These are phyloP conservation scores for Dinoponera quadriceps DNA, from an alignment of 1,140 invertebrate genomes.

Conservation along the genomic window DNA sequence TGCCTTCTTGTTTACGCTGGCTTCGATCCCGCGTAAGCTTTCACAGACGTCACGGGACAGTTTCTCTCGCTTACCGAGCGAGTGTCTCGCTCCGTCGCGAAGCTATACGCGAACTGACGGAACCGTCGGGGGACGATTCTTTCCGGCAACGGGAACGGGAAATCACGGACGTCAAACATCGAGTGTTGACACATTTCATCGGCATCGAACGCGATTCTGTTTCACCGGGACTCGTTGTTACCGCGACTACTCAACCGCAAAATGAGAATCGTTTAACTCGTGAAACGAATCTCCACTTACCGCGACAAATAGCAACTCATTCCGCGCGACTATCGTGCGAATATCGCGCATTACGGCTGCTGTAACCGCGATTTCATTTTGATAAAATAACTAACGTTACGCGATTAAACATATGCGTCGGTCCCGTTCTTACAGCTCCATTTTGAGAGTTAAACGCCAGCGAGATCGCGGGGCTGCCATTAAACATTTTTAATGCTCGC, in stretches of 20 bases:
- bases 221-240: neutral
- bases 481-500: constrained; percentile 35
- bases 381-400: no score
- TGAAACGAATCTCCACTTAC: neutral
- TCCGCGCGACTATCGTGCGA: no score
- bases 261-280: constrained; percentile 4
- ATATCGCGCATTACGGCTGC: constrained; percentile 1
- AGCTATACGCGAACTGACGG: constrained; percentile 24
- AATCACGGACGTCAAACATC: constrained; percentile 15
- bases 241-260: neutral
- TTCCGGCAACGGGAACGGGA: constrained; percentile 20
- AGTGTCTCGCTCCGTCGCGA: neutral
- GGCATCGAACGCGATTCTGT: neutral
- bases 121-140: constrained; percentile 6
- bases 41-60: constrained; percentile 20
- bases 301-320: no score
- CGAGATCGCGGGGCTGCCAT: constrained; percentile 10
- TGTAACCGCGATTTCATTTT: constrained; percentile 9
- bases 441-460: constrained; percentile 22
- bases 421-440: constrained; percentile 12
- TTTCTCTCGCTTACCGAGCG: neutral
- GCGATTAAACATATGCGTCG: neutral
- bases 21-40: constrained; percentile 41
- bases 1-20: constrained; percentile 43
- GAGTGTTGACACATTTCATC: constrained; percentile 14